Conservation (phyloP, 2,797 vertebrate genomes). For the Cossypha heuglini region DNA sequence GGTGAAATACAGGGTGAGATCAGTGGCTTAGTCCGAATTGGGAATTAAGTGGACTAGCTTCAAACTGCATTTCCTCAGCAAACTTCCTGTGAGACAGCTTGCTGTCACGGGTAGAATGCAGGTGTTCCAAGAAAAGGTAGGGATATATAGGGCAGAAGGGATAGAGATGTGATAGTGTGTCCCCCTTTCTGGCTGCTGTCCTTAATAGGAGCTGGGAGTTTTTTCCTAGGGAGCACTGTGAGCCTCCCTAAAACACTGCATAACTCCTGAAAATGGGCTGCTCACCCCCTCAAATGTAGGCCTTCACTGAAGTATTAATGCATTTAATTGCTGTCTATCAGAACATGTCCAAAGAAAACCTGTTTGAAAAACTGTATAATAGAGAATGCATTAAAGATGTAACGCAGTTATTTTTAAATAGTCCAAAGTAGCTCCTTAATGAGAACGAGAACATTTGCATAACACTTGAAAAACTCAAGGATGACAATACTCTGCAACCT, state of each 20-base stretch:
- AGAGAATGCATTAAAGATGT: not conserved
- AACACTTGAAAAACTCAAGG: not conserved
- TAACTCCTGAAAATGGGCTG: not conserved
- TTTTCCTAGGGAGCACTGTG: not conserved
- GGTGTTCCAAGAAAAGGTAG: not conserved
- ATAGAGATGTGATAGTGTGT: not conserved
- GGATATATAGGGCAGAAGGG: not conserved
- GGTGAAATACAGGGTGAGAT: not conserved
- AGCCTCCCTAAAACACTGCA: not conserved
- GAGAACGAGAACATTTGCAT: conserved; percentile 3
- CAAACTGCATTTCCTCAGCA: not conserved
- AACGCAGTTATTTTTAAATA: conserved; percentile 9
- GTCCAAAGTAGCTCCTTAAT: conserved; percentile 4
- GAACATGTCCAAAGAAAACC: not conserved
- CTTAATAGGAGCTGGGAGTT: not conserved
- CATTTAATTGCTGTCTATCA: not conserved
- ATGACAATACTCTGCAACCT: not conserved
- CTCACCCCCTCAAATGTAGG: not conserved
- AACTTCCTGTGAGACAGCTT: not conserved
- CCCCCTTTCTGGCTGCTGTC: not conserved
- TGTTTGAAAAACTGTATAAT: not conserved
- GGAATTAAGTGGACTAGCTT: not conserved
- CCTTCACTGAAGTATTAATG: not conserved
- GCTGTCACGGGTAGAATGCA: fast-evolving
- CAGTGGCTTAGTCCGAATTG: not conserved